These are phyloP conservation scores for Erebia palarica DNA, from an alignment of 2,888 invertebrate species.

Conservation along the genomic window DNA sequence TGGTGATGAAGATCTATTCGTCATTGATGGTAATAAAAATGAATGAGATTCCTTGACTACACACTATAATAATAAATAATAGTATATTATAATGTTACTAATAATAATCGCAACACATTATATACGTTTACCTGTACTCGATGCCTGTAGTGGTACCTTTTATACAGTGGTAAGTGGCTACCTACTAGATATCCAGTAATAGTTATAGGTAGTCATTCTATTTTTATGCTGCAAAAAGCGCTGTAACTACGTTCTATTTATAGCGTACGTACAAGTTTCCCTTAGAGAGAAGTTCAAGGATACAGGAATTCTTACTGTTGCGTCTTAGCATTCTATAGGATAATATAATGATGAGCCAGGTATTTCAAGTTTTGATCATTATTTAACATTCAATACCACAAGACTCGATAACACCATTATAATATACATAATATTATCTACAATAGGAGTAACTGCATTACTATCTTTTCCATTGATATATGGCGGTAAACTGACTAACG, in stretches of 20 bases:
- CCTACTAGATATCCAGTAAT: slow-evolving; percentile 10
- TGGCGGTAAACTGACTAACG: background rate
- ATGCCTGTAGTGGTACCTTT: slow-evolving; percentile 4
- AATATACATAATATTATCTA: background rate
- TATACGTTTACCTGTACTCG: background rate
- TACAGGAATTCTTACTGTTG: slow-evolving; percentile 20
- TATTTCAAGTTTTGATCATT: slow-evolving; percentile 1
- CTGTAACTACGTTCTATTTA: slow-evolving; percentile 17
- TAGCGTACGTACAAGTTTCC: slow-evolving; percentile 17
- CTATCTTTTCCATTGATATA: no score
- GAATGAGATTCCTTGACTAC: no score
- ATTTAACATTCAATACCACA: background rate
- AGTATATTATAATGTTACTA: no score
- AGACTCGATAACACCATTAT: background rate
- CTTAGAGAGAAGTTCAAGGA: slow-evolving; percentile 23
- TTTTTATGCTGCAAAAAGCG: slow-evolving; percentile 20
- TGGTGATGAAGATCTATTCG: no score
- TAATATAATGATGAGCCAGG: background rate
- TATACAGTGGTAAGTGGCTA: slow-evolving; percentile 1
- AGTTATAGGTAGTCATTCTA: slow-evolving; percentile 14
- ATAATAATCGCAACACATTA: no score
- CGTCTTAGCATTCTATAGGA: slow-evolving; percentile 6
- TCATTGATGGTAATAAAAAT: no score
- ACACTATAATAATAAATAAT: no score
- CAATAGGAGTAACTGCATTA: no score